A percentile compares a stretch with the other conserved stretches of the same genome.
These are phyloP conservation scores for Cariama cristata DNA, from an alignment of 2,113 vertebrate genomes.

Conservation along the genomic window DNA sequence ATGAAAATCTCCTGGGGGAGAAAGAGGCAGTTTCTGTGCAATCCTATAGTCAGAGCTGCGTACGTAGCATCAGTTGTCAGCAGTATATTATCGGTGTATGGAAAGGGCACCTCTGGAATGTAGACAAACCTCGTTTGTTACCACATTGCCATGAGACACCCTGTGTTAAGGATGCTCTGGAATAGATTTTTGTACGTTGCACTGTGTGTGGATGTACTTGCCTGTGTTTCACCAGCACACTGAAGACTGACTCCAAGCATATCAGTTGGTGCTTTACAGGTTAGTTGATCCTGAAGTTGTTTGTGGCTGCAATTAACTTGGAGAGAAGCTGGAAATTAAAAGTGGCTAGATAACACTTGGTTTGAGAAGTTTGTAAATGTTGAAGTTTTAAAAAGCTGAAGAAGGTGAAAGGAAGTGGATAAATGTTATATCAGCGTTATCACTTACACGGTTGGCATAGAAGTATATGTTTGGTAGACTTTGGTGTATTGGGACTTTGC, in stretches of 20 bases:
- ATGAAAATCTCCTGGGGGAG: not conserved
- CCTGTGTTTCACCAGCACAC: accelerated
- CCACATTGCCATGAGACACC: not conserved
- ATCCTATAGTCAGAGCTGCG: not conserved
- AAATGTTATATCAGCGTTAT: not conserved
- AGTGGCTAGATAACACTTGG: not conserved
- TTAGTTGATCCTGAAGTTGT: not conserved
- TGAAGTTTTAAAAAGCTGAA: not conserved
- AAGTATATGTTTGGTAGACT: not conserved
- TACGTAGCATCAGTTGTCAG: not conserved
- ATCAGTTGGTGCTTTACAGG: not conserved
- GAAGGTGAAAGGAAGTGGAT: not conserved
- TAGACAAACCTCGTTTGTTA: not conserved
- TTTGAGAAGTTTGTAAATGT: not conserved
- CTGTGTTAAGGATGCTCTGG: not conserved
- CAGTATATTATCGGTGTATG: not conserved
- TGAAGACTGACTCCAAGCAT: not conserved
- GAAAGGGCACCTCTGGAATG: not conserved
- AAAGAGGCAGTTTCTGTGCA: not conserved
- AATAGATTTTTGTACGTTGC: not conserved
- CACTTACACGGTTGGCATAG: not conserved
- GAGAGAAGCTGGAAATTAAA: not conserved
- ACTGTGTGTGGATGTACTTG: not conserved
- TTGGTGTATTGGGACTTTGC: not conserved
- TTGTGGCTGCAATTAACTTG: not conserved